These are phyloP conservation scores for Nasonia vitripennis DNA, from an alignment of 1,140 invertebrate genomes.

Conservation along the genomic window DNA sequence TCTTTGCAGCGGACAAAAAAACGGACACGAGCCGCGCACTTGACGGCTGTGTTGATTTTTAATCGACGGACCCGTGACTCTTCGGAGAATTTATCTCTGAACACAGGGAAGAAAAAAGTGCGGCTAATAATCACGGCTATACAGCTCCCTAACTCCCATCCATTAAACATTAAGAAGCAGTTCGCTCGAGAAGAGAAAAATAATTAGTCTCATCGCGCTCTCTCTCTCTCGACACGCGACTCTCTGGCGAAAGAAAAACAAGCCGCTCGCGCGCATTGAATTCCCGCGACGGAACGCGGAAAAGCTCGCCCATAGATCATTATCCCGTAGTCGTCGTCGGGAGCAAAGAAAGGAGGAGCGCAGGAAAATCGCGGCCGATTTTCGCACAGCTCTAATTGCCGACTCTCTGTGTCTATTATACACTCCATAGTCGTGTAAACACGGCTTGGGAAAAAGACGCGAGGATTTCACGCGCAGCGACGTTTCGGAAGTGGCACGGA, in stretches of 20 bases:
- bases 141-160: not conserved
- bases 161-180: constrained; percentile 16
- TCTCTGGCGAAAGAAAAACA: constrained; percentile 20
- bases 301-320: constrained; percentile 20
- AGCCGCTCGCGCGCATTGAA: not conserved
- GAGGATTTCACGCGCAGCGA: constrained; percentile 21
- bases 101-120: not conserved
- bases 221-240: not conserved
- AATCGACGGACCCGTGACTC: not conserved
- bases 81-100: not conserved
- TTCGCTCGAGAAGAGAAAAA: not conserved
- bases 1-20: constrained; percentile 6
- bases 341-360: constrained; percentile 38
- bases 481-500: constrained; percentile 58
- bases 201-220: not conserved
- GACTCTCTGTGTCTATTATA: not conserved
- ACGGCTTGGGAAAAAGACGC: not conserved
- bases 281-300: constrained; percentile 41
- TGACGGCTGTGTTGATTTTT: not conserved
- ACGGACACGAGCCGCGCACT: not conserved
- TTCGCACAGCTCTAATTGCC: constrained; percentile 35
- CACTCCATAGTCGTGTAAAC: not conserved
- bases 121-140: not conserved
- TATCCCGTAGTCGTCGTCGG: constrained; percentile 10
- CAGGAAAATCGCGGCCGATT: constrained; percentile 44